These are phyloP conservation scores for Drosophila sulfurigaster DNA, from an alignment of 1,140 invertebrate species.

Conservation along the genomic window DNA sequence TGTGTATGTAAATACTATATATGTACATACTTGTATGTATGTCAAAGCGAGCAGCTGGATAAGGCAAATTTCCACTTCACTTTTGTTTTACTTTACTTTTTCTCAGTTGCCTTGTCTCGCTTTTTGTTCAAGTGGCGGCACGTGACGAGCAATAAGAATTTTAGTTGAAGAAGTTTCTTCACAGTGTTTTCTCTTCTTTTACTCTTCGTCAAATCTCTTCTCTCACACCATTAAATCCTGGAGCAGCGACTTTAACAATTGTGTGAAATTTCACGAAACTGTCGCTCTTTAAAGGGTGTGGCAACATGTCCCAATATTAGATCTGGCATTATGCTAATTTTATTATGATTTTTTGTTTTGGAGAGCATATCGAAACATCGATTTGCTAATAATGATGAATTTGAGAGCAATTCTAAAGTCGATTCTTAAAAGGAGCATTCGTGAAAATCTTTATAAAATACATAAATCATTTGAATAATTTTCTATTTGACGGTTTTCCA, in stretches of 20 bases:
- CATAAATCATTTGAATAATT: too few relatives aligned
- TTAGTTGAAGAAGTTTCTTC: slow-evolving; percentile 19
- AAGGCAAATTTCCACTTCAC: slow-evolving; percentile 24
- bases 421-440: too few relatives aligned
- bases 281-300: background rate
- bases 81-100: slow-evolving; percentile 11
- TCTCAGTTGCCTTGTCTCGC: background rate
- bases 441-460: too few relatives aligned
- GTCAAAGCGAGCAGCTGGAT: slow-evolving; percentile 14
- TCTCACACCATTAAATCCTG: background rate
- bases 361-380: too few relatives aligned
- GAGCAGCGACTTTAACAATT: background rate
- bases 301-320: background rate
- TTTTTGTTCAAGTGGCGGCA: slow-evolving; percentile 65
- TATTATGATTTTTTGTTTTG: too few relatives aligned
- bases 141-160: slow-evolving; percentile 72
- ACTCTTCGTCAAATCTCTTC: background rate
- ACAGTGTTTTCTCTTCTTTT: background rate
- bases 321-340: background rate
- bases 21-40: slow-evolving; percentile 11
- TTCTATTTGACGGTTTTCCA: too few relatives aligned
- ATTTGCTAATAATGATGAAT: too few relatives aligned
- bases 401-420: too few relatives aligned
- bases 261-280: background rate
- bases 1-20: background rate